Percentiles rank a stretch among this genome's conserved stretches.
phyloP scores from a whole-genome alignment of 2,888 invertebrate genomes.

The Sphinx pinastri region DNA sequence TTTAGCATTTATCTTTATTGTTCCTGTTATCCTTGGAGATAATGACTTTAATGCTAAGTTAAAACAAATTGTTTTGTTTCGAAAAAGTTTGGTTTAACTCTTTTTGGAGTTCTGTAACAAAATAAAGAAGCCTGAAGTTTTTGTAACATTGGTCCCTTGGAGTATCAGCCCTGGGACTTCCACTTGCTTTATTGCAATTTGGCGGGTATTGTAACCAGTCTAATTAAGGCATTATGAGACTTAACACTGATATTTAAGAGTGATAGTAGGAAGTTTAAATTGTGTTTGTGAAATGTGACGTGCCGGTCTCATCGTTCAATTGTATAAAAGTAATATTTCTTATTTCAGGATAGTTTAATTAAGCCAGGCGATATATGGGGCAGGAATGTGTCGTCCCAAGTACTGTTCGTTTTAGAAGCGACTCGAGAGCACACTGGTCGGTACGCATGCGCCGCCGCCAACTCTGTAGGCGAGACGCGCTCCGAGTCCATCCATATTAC shows the following conservation, averaged over 20 bases:
- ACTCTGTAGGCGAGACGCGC: conserved; percentile 67
- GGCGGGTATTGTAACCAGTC: too few relatives aligned
- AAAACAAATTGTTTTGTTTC: neutral
- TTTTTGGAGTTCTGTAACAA: too few relatives aligned
- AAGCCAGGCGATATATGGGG: conserved; percentile 66
- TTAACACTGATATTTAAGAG: too few relatives aligned
- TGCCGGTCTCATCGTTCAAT: too few relatives aligned
- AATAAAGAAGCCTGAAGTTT: too few relatives aligned
- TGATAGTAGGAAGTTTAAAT: too few relatives aligned
- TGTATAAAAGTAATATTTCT: conserved; percentile 8
- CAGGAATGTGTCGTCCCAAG: conserved; percentile 50
- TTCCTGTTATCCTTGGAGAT: conserved; percentile 3
- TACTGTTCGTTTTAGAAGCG: conserved; percentile 61
- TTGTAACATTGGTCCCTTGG: too few relatives aligned
- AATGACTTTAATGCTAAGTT: conserved; percentile 18
- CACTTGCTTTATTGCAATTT: too few relatives aligned
- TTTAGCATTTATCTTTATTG: neutral
- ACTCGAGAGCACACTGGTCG: conserved; percentile 65
- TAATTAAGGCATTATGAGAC: too few relatives aligned
- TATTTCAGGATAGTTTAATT: conserved; percentile 68
- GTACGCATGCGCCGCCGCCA: conserved; percentile 71
- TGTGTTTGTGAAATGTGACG: too few relatives aligned
- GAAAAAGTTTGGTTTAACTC: too few relatives aligned
- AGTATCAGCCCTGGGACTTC: too few relatives aligned
- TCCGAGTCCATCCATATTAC: conserved; percentile 64